A percentile compares a stretch with the other conserved stretches of the same genome.
These are phyloP conservation scores for Aplocera efformata DNA, from an alignment of 2,888 invertebrate genomes.

Conservation along the genomic window DNA sequence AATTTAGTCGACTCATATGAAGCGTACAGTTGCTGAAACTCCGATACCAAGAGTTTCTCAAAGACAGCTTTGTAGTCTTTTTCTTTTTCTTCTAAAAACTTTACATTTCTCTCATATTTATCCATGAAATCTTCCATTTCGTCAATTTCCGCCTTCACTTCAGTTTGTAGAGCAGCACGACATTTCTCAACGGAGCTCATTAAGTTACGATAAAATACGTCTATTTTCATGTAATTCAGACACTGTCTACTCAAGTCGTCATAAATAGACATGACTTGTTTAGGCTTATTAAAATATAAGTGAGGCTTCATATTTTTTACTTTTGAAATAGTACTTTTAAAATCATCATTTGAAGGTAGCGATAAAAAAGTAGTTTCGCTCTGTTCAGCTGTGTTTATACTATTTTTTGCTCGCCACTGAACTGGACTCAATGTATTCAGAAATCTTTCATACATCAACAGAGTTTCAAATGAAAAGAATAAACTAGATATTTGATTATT, in stretches of 20 bases:
- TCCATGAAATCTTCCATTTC: slow-evolving; percentile 26
- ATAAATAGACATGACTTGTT: slow-evolving; percentile 29
- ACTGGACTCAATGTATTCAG: slow-evolving; percentile 32
- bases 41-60: slow-evolving; percentile 29
- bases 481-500: slow-evolving; percentile 32
- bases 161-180: slow-evolving; percentile 25
- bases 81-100: slow-evolving; percentile 32
- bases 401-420: slow-evolving; percentile 25
- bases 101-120: slow-evolving; percentile 19
- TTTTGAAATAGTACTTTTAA: slow-evolving; percentile 15
- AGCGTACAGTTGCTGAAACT: slow-evolving; percentile 34
- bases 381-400: not conserved
- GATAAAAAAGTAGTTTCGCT: slow-evolving; percentile 5
- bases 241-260: slow-evolving; percentile 33
- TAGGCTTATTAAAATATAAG: slow-evolving; percentile 35
- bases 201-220: slow-evolving; percentile 22
- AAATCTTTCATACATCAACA: slow-evolving; percentile 35
- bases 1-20: slow-evolving; percentile 37
- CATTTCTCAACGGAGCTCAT: slow-evolving; percentile 23
- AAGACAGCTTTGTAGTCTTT: slow-evolving; percentile 30
- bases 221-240: slow-evolving; percentile 38
- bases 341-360: slow-evolving; percentile 18
- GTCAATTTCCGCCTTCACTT: slow-evolving; percentile 21
- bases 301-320: slow-evolving; percentile 11
- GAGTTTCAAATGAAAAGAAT: slow-evolving; percentile 30